Conservation (phyloP, 30 jellyfish, hydroid and myxozoan genomes). For the Nemopilema nomurai region DNA sequence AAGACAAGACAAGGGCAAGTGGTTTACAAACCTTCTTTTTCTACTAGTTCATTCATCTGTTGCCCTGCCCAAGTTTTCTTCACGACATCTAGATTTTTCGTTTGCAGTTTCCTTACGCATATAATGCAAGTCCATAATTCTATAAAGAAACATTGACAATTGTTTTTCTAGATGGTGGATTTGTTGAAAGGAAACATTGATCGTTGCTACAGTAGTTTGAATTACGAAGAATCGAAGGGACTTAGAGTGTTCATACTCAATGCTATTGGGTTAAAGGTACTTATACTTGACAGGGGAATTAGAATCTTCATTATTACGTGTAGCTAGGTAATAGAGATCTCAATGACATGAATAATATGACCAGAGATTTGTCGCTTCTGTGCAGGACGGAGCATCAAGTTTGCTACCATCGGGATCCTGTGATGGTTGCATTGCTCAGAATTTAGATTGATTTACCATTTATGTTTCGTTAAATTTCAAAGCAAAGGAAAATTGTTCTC, state of each 20-base stretch:
- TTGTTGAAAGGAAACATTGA: slow-evolving; percentile 75
- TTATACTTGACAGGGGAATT: background rate
- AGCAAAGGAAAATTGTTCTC: too few species aligned
- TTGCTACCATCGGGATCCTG: too few species aligned
- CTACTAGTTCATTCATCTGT: background rate
- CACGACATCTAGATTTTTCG: background rate
- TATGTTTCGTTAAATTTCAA: too few species aligned
- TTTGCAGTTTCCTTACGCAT: background rate
- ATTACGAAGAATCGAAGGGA: slow-evolving; percentile 82
- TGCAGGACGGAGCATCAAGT: too few species aligned
- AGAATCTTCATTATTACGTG: background rate
- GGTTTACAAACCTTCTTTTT: too few species aligned
- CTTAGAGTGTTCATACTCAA: slow-evolving; percentile 71
- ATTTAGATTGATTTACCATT: too few species aligned
- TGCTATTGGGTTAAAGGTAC: slow-evolving; percentile 86
- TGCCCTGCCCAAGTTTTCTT: too few species aligned
- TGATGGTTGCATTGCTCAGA: too few species aligned
- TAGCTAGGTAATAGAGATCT: background rate
- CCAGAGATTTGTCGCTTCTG: background rate
- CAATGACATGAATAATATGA: background rate
- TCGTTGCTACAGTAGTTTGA: slow-evolving; percentile 82
- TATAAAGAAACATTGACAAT: too few species aligned
- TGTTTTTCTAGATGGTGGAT: slow-evolving; percentile 56
- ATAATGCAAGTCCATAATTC: background rate
- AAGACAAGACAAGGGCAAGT: slow-evolving; percentile 72